phyloP scores from a whole-genome alignment of 2,797 vertebrate species.

The Tauraco hartlaubi region DNA sequence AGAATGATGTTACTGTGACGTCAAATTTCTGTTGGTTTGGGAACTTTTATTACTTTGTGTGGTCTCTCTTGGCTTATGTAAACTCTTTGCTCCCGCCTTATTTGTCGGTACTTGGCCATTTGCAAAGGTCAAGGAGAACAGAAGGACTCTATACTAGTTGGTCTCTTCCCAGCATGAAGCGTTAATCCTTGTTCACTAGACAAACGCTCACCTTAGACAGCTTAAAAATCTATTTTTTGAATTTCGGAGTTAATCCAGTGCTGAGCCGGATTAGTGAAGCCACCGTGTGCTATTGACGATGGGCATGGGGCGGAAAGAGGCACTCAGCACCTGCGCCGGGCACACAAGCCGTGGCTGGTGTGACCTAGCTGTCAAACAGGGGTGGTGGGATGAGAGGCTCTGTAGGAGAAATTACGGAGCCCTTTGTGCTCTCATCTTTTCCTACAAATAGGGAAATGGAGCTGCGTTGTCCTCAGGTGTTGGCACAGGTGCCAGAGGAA shows the following conservation, averaged over 20 bases:
- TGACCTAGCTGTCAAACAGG: background rate
- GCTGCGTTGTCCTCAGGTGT: rapidly evolving
- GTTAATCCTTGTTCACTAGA: background rate
- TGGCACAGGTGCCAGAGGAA: background rate
- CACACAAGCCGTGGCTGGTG: too few relatives aligned
- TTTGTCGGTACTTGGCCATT: rapidly evolving
- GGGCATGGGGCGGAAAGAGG: background rate
- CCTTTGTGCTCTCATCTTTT: rapidly evolving
- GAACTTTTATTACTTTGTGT: background rate
- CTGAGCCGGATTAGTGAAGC: constrained; percentile 19
- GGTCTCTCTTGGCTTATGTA: rapidly evolving
- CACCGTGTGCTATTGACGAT: background rate
- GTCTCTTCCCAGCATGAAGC: background rate
- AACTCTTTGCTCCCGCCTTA: background rate
- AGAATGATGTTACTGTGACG: background rate
- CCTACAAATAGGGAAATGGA: rapidly evolving
- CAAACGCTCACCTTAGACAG: background rate
- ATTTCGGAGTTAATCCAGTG: background rate
- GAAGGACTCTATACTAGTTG: rapidly evolving
- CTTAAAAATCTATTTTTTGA: constrained; percentile 60
- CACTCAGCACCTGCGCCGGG: too few relatives aligned
- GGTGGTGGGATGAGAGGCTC: rapidly evolving
- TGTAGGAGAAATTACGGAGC: rapidly evolving
- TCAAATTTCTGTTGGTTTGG: background rate
- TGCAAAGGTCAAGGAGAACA: background rate